Evolutionary conservation across 2,797 vertebrate genomes (phyloP).

Genomic region (Neomorphus geoffroyi): DNA sequence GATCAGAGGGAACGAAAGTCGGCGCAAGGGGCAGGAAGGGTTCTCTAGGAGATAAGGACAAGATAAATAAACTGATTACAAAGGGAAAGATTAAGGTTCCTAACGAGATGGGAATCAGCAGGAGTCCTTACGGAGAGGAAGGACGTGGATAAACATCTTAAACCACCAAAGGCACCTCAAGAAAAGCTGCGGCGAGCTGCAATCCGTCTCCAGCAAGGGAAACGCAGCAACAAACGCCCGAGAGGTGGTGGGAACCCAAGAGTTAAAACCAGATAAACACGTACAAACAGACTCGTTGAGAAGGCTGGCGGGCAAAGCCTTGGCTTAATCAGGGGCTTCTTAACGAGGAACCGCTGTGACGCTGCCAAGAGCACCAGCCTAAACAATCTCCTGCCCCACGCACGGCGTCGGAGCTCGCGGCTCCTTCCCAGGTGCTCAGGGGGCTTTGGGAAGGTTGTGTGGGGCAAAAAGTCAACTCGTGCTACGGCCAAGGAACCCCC

Average conservation of each 20-base stretch:
- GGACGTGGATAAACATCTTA: background rate
- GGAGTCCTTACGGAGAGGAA: background rate
- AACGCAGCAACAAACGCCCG: no score
- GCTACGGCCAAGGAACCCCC: no score
- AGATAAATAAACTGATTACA: background rate
- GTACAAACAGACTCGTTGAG: background rate
- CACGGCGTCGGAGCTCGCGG: background rate
- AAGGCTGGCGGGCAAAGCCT: background rate
- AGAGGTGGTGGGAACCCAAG: background rate
- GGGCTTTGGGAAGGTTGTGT: background rate
- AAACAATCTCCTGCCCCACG: background rate
- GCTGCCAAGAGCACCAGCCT: background rate
- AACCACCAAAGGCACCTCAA: background rate
- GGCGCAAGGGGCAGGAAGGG: background rate
- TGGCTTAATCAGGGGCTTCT: background rate
- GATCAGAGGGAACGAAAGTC: background rate
- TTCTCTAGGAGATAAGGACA: background rate
- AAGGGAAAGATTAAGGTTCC: background rate
- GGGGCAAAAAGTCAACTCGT: no score
- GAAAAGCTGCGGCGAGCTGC: background rate
- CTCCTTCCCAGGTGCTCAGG: background rate
- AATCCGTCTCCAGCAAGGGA: background rate
- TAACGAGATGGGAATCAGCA: accelerated
- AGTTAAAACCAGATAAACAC: background rate
- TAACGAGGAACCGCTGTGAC: background rate